Evolutionary conservation across 1,140 invertebrate species (phyloP), one percentile per base, ranked within the genome.

Genomic region (Ladona fulva): DNA sequence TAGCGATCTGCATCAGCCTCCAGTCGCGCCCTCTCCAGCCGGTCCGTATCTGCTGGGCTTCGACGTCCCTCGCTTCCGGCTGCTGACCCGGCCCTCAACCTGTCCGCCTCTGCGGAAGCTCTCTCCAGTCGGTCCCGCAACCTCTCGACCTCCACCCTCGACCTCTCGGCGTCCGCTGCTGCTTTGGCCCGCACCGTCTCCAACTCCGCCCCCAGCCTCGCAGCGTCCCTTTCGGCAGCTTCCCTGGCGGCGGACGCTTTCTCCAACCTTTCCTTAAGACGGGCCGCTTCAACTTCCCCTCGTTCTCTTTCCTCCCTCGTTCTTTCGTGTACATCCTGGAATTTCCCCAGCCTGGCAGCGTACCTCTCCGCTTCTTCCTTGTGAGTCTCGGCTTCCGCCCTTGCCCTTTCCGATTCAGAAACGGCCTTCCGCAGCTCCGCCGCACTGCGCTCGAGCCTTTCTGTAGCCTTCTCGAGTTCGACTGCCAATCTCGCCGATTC

Each of bases 381-480:
- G 0, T 86, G 79, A 24, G 80, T 82, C 80, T 90, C 92, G 29
- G 89, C 92, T 82, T 91, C 93, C 80, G 86, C 85, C 80, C 89
- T 89, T 77, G 89, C 86, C 83, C 90, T 90, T 73, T 93, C 92
- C 12, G 91, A 85, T 80, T 95, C 94, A 1, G 88, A 89, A 82
- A 95, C 92, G 5, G 93, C 89, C 85, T 94, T 93, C 77, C 94
- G 87, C 76, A 95, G 87, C 81, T 97, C 95, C 6, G 90, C 86
- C 80, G 95, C 92, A 75, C 91, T 89, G 83, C 94, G 92, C 80
- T 97, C 95, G 81, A 95, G 92, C 81, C 95, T 95, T 81, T 96
- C 95, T 80, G 94, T 93, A 87, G 95, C 91, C 83, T 95, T 96
- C 83, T 97, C 95, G 16, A 95, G 86, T 84, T 97, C 95, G 25